Base-by-base conservation (phyloP, 2,113 vertebrate species). In the Felis chaus region DNA sequence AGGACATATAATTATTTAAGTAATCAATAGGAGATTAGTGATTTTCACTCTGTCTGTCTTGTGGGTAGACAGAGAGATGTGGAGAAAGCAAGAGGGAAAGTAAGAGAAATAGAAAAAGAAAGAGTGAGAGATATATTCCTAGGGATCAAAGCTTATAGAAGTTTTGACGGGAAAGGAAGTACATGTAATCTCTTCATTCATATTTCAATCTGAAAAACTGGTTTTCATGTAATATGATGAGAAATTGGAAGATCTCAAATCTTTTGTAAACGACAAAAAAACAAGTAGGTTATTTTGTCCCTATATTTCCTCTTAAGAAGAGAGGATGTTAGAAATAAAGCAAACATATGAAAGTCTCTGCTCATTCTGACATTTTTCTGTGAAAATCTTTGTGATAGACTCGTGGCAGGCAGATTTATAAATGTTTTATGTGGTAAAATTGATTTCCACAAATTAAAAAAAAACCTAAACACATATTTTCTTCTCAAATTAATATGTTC, bases 1-100 rank as follows among this genome's bases (percentile, higher is more conserved):
- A 89, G 61, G 23, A 48, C 3, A 63, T 7, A 1, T n/a, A 94
- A 93, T 95, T 97, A 82, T 81, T 92, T 87, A n/a, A 88, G 41
- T 45, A 82, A 81, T 78, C 50, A 79, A 45, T 50, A 76, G 27
- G 3, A 2, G 31, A n/a, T 21, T 69, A 5, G 5, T 90, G 18
- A 16, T 41, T 91, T 63, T 87, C 66, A 76, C 12, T 87, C 4
- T 73, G 14, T 61, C 18, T 55, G n/a, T 88, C 21, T 12, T 89
- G 10, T 31, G 31, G 12, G 9, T 8, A 78, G 12, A n/a, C 1
- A n/a, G 29, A 87, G 1, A 63, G 31, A 57, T 36, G 29, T 68
- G 23, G 11, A 69, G 25, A 78, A 27, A 55, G 7, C 16, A 1
- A 65, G 8, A 31, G 14, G 36, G 41, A 39, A n/a, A 41, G 8